These are phyloP conservation scores for Drosophila suzukii DNA, from an alignment of 1,140 invertebrate genomes.

Conservation along the genomic window DNA sequence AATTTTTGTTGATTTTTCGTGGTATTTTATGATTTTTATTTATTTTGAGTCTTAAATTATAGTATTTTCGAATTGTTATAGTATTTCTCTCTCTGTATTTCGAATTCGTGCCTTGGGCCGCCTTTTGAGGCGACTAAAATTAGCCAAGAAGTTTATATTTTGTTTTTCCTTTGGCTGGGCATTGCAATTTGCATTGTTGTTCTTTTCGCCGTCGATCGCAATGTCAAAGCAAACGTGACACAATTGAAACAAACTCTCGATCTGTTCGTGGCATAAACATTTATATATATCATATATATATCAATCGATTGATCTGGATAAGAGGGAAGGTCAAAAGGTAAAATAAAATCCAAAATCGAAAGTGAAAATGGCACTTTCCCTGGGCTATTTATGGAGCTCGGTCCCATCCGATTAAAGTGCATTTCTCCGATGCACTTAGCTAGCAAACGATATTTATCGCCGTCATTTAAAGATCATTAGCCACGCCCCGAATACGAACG, in stretches of 20 bases:
- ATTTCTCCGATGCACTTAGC: slow-evolving; percentile 10
- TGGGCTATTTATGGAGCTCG: slow-evolving; percentile 16
- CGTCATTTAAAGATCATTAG: slow-evolving; percentile 66
- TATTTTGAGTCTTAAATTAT: no score
- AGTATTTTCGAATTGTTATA: no score
- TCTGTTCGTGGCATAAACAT: slow-evolving; percentile 34
- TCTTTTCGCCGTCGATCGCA: slow-evolving; percentile 15
- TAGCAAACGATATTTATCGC: slow-evolving; percentile 53
- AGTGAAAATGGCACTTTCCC: slow-evolving; percentile 15
- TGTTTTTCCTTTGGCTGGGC: slow-evolving; percentile 22
- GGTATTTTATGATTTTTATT: no score
- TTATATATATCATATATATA: no score
- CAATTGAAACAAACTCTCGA: slow-evolving; percentile 31
- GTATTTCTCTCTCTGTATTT: neutral
- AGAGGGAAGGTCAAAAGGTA: neutral
- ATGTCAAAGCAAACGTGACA: slow-evolving; percentile 62
- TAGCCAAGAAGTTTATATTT: slow-evolving; percentile 35
- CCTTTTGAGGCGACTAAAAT: slow-evolving; percentile 59
- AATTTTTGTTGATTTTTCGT: no score
- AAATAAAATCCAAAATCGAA: neutral
- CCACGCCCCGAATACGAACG: slow-evolving; percentile 36
- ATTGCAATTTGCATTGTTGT: slow-evolving; percentile 11
- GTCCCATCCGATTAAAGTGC: neutral
- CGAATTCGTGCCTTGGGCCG: slow-evolving; percentile 36
- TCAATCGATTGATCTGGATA: neutral